Evolutionary conservation across 1,140 invertebrate genomes (phyloP).

Genomic region (Drosophila teissieri): DNA sequence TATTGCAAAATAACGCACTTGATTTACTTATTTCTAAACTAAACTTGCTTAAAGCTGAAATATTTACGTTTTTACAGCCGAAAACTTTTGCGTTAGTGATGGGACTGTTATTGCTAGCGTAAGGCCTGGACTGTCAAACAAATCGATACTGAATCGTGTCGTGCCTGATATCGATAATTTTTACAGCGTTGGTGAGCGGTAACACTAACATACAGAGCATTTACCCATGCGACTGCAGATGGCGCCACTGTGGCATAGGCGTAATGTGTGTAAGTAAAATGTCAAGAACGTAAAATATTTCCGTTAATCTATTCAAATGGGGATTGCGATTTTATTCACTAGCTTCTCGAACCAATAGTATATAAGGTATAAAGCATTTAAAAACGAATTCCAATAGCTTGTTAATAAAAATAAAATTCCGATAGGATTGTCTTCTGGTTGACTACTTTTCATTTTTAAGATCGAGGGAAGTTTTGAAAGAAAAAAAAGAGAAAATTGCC

Average conservation of each 20-base stretch:
- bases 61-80: constrained; percentile 45
- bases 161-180: no score
- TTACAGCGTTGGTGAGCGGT: background rate
- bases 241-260: background rate
- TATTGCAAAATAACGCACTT: constrained; percentile 4
- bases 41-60: constrained; percentile 23
- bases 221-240: background rate
- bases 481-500: no score
- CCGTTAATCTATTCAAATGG: background rate
- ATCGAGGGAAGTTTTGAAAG: no score
- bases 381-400: no score
- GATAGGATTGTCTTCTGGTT: no score
- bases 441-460: no score
- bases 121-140: background rate
- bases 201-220: background rate
- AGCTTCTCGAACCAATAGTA: no score
- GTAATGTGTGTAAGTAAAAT: background rate
- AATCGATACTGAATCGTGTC: background rate
- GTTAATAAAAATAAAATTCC: no score
- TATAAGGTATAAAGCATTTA: no score
- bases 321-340: no score
- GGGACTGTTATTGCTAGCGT: background rate
- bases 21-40: background rate
- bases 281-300: background rate
- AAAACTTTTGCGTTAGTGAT: constrained; percentile 17